These are phyloP conservation scores for Chaenogobius annularis DNA, from an alignment of 2,113 vertebrate species.

Conservation along the genomic window DNA sequence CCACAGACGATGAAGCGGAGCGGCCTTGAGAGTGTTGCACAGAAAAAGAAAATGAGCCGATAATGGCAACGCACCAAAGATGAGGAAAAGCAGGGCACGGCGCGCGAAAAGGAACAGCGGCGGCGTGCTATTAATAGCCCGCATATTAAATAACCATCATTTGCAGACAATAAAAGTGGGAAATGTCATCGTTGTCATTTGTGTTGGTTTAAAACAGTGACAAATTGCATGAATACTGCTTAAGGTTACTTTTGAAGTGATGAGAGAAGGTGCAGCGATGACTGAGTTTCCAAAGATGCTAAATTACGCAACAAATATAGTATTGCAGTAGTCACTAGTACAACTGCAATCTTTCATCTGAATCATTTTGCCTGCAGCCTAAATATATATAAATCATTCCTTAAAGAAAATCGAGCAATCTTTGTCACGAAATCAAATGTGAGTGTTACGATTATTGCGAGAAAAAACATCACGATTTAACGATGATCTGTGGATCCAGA, in stretches of 20 bases:
- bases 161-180: background rate
- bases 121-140: conserved; percentile 60
- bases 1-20: conserved; percentile 33
- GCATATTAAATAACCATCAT: conserved; percentile 33
- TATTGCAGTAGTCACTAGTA: too few species aligned
- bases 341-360: too few species aligned
- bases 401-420: too few species aligned
- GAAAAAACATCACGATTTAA: too few species aligned
- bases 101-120: conserved; percentile 44
- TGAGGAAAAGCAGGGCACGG: conserved; percentile 19
- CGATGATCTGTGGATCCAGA: too few species aligned
- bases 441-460: too few species aligned
- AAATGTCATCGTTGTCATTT: background rate
- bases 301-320: background rate
- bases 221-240: background rate
- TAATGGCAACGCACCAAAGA: conserved; percentile 22
- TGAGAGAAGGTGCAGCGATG: background rate
- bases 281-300: background rate
- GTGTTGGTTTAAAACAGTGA: background rate
- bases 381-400: too few species aligned
- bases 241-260: background rate
- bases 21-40: conserved; percentile 12
- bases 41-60: conserved; percentile 12
- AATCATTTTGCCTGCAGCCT: too few species aligned
- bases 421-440: too few species aligned